Evolutionary conservation across 1,140 invertebrate species (phyloP).

Genomic region (Brachionus sp.): DNA sequence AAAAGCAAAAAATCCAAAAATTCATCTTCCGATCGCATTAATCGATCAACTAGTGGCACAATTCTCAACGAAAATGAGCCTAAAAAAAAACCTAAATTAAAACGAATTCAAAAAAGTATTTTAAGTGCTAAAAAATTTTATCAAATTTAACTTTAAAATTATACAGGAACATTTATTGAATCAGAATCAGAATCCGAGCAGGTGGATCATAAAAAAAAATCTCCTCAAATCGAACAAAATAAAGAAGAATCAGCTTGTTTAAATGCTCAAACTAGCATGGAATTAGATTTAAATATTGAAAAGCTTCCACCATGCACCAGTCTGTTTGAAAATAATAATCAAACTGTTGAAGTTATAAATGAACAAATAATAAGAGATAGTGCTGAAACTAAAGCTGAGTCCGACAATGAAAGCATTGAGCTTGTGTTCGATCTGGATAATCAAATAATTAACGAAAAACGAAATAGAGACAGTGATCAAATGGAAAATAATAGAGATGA

Average conservation of each 20-base stretch:
- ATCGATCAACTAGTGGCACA: not conserved
- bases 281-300: not conserved
- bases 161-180: constrained; percentile 5
- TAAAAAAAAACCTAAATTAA: constrained; percentile 7
- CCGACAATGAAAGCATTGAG: not conserved
- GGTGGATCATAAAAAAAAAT: not conserved
- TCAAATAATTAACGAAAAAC: not conserved
- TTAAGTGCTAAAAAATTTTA: not conserved
- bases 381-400: not conserved
- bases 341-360: not conserved
- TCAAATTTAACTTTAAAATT: not conserved
- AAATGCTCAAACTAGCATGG: not conserved
- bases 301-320: constrained; percentile 27
- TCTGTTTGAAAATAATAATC: not conserved
- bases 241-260: not conserved
- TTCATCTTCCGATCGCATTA: not conserved
- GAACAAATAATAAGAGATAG: not conserved
- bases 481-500: not conserved
- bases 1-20: constrained; percentile 37
- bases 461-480: not conserved
- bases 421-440: constrained; percentile 29
- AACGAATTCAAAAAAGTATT: constrained; percentile 27
- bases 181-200: not conserved
- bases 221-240: not conserved
- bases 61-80: not conserved